A percentile compares a stretch with the other conserved stretches of the same genome.
Conservation (phyloP, 2,888 invertebrate genomes). For the Epicampocera succincta region DNA sequence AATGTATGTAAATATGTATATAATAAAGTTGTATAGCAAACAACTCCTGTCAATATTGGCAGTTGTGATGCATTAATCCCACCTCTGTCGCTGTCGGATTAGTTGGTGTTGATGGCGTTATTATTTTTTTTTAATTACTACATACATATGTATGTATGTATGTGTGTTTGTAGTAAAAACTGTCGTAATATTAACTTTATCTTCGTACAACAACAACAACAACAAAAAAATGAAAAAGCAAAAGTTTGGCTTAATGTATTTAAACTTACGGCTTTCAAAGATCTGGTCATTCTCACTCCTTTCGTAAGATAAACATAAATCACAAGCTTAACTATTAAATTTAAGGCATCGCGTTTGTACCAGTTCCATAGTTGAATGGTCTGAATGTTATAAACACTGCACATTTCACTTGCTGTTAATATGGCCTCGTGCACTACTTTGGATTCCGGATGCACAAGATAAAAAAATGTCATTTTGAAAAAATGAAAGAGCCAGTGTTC, state of each 20-base stretch:
- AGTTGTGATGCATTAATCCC: too few species aligned
- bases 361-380: conserved; percentile 80
- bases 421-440: conserved; percentile 78
- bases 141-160: too few species aligned
- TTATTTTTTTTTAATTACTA: too few species aligned
- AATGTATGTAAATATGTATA: too few species aligned
- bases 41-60: too few species aligned
- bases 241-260: background rate
- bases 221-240: too few species aligned
- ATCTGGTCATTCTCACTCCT: conserved; percentile 76
- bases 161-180: too few species aligned
- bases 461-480: conserved; percentile 79
- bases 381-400: conserved; percentile 75
- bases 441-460: conserved; percentile 77
- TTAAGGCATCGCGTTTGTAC: conserved; percentile 79
- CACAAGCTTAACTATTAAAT: conserved; percentile 75
- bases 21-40: too few species aligned
- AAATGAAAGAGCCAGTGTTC: conserved; percentile 79
- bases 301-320: conserved; percentile 76
- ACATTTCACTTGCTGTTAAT: conserved; percentile 77
- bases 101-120: too few species aligned
- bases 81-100: too few species aligned
- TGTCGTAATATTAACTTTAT: too few species aligned
- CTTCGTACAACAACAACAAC: too few species aligned
- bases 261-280: conserved; percentile 75